These are phyloP conservation scores for Polypterus bichir DNA, from an alignment of 2,113 vertebrate species.

Conservation along the genomic window DNA sequence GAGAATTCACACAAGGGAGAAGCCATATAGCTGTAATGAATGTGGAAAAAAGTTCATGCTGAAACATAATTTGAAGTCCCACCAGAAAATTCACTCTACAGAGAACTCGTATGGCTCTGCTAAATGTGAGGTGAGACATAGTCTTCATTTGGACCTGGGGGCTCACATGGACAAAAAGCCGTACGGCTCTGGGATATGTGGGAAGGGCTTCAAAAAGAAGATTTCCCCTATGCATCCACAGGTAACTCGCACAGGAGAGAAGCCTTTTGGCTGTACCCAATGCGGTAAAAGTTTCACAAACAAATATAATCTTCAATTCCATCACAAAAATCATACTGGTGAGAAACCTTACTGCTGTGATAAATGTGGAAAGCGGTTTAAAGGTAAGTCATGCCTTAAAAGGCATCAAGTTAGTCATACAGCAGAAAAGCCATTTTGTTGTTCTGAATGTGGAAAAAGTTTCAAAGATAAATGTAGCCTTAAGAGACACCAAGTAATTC, in stretches of 20 bases:
- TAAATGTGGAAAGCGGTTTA: too few relatives aligned
- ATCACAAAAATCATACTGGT: too few relatives aligned
- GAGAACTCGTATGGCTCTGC: slow-evolving; percentile 18
- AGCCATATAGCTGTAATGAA: not conserved
- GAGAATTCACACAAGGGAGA: slow-evolving; percentile 13
- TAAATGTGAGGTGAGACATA: not conserved
- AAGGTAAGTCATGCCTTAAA: too few relatives aligned
- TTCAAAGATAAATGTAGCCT: not conserved
- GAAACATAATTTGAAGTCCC: slow-evolving; percentile 23
- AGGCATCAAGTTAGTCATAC: too few relatives aligned
- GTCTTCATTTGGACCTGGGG: not conserved
- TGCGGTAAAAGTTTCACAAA: too few relatives aligned
- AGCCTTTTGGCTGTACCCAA: too few relatives aligned
- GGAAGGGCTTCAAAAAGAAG: slow-evolving; percentile 20
- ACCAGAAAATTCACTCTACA: slow-evolving; percentile 34
- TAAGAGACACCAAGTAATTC: slow-evolving; percentile 18
- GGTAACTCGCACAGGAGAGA: too few relatives aligned
- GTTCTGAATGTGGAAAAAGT: too few relatives aligned
- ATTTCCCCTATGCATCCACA: not conserved
- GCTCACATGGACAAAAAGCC: slow-evolving; percentile 26
- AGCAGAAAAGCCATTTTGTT: too few relatives aligned
- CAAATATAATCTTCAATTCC: too few relatives aligned
- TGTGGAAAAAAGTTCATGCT: slow-evolving; percentile 31
- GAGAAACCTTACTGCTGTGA: too few relatives aligned
- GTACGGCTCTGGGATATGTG: slow-evolving; percentile 18